Base-by-base conservation (phyloP, 2,797 vertebrate species). In the Parauchenoglanis punctatus region DNA sequence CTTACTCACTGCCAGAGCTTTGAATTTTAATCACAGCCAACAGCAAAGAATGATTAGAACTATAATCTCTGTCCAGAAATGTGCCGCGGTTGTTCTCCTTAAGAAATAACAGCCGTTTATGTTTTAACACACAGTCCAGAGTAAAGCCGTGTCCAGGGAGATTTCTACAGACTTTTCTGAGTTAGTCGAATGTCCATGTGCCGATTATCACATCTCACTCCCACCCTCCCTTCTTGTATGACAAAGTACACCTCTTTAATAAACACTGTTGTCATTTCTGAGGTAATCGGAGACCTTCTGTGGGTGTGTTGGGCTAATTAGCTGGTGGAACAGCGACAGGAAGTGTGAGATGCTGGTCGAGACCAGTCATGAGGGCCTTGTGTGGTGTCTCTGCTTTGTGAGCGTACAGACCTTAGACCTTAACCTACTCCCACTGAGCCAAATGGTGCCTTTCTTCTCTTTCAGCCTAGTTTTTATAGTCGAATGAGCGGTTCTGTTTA, bases 351-450 rank as follows among this genome's bases (percentile, higher is more conserved):
- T 83, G 12, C 67, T 63, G n/a, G n/a, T 82, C 58, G 52, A 58
- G 70, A 28, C 56, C 88, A 82, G 77, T 85, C 44, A 80, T 85
- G 25, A 63, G 44, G 65, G 59, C 72, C 40, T 18, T 76, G 18
- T 83, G 58, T 63, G 80, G 63, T 65, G 70, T 83, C 23, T 58
- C 31, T 49, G 25, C 77, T n/a, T 87, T 44, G 80, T 52, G 61
- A 61, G 56, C 65, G 83, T 80, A n/a, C 67, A 85, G 86, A 88
- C 88, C 81, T 86, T 77, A 13, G 83, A 77, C 67, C 72, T 23
- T 20, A 61, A 85, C 58, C 6, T 56, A 82, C 86, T 88, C 52
- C 46, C 58, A 49, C 28, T 4, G 6, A 61, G 73, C 85, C 83
- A 83, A 87, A 89, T 84, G n/a, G 54, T 67, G 49, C 63, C 13